Evolutionary conservation across 2,797 vertebrate genomes (phyloP), one percentile per base, ranked within the genome.

Genomic region (Oreochromis grahami): DNA sequence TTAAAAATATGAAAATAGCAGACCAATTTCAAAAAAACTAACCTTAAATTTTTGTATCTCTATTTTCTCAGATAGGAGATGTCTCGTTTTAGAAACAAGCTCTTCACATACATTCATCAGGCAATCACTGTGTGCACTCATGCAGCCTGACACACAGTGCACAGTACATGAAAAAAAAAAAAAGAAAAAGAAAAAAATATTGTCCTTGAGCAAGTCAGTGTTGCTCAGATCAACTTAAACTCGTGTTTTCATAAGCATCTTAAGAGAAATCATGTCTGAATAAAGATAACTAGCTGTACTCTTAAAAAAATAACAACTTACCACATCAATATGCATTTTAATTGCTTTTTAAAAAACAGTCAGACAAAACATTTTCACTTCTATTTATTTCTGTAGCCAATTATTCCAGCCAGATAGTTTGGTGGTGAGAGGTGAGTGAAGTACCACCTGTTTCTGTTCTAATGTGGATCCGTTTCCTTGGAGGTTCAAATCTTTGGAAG

Each of bases 401-500:
- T 63, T 80, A 56, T 14, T 36, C 36, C 24, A 43, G 83, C 36
- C 15, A 13, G 52, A 45, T 48, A 48, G 68, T 48, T 72, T 48
- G 65, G 63, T 34, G 51, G 36, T 76, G 81, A 60, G 55, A 13
- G 21, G 11, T 15, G 38, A 81, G 78, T 21, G 72, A 86, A 65
- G 81, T 3, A 60, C 45, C 78, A 63, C 77, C 78, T 81, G 50
- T 11, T 82, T 76, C 38, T 58, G 48, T 76, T 83, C 78, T 10
- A 12, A 48, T 17, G 14, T 77, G 77, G 77, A 87, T 86, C 88
- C 48, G 60, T 91, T 89, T 91, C 80, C 82, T 76, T 21, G 56
- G 93, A 95, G 95, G 95, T 94, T 96, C 94, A 94, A 93, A 96
- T 95, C 94, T 95, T 93, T 96, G 96, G 95, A 96, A 95, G 95